Base-by-base conservation (phyloP, 2,797 vertebrate species). In the Ctenopoma kingsleyae region DNA sequence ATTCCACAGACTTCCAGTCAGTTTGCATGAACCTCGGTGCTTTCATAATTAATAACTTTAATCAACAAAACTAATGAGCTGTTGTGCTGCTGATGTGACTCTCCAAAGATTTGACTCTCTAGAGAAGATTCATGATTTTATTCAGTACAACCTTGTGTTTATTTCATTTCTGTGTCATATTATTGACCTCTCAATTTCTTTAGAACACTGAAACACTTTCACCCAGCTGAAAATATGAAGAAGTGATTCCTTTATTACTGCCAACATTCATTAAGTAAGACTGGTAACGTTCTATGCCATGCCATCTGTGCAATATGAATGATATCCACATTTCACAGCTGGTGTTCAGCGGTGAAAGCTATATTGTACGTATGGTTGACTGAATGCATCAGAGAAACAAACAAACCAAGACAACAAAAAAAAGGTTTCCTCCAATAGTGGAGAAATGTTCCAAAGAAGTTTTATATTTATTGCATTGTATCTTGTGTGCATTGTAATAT, bases 261-360 rank as follows among this genome's bases (percentile, higher is more conserved):
- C 78, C 81, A 83, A 73, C 65, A 77, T 76, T 84, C 62, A 88
- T 89, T 81, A 84, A 82, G 58, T 48, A 47, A 76, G 73, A 67
- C 55, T 22, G 61, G 71, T 63, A 51, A 66, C n/a, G 5, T 51
- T 62, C 52, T 9, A 17, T 62, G 71, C 59, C 23, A 47, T 38
- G 27, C 87, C 87, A 86, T 88, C 81, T 89, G 89, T 48, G 61
- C 75, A 57, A 20, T 60, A 71, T 74, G 78, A 84, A 66, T 47
- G 70, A 74, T 62, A 71, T 87, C 71, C 81, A 79, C 80, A 63
- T 51, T 60, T 81, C 79, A 78, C 85, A 87, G 85, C 84, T 74
- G 81, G 71, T 56, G 71, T 62, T 78, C 32, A 6, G 67, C 1
- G 51, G 55, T 69, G 67, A 77, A 61, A 61, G 67, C 71, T 56